phyloP scores from a whole-genome alignment of 2,113 vertebrate genomes.

The Glaucomys volans region DNA sequence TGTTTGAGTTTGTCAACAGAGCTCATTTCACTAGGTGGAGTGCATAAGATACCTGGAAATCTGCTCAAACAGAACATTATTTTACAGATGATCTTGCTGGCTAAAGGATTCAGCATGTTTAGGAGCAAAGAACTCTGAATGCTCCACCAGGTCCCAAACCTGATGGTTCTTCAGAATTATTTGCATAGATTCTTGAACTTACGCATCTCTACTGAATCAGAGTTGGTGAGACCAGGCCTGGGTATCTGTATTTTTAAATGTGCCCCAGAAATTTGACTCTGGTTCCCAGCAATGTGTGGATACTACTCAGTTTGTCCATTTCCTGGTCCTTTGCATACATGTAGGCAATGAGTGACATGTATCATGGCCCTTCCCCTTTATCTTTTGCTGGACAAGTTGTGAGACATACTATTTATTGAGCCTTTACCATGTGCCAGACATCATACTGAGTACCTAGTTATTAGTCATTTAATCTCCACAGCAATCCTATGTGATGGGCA shows the following conservation, averaged over 20 bases:
- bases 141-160: neutral
- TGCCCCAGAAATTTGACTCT: neutral
- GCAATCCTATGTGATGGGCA: neutral
- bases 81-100: neutral
- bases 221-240: neutral
- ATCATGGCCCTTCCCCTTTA: neutral
- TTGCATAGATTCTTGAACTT: too few relatives aligned
- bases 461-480: neutral
- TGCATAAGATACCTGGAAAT: neutral
- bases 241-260: neutral
- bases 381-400: neutral
- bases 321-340: neutral
- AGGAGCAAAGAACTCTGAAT: neutral
- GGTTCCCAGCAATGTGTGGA: neutral
- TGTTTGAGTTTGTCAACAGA: neutral
- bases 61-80: neutral
- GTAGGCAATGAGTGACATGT: neutral
- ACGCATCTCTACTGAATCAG: neutral
- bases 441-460: neutral
- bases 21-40: neutral
- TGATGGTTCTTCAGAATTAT: neutral
- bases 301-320: neutral
- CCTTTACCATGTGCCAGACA: neutral
- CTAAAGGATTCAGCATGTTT: neutral
- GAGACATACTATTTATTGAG: neutral